These are phyloP conservation scores for Tetranychus urticae DNA, from an alignment of 1,140 invertebrate genomes.

Conservation along the genomic window DNA sequence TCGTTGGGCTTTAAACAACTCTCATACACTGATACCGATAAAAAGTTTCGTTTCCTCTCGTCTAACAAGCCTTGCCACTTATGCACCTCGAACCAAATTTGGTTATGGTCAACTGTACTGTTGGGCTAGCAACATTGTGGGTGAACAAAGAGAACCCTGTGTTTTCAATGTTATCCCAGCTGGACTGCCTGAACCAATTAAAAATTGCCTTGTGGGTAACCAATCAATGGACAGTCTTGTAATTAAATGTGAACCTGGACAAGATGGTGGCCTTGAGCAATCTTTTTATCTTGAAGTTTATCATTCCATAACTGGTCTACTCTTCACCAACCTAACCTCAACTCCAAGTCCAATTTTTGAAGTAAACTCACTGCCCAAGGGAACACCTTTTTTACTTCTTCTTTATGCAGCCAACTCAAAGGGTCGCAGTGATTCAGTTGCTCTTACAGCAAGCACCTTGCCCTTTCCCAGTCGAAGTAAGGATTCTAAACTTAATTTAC, in stretches of 20 bases:
- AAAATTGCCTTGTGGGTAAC: constrained; percentile 62
- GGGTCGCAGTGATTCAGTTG: constrained; percentile 48
- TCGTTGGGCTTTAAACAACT: constrained; percentile 15
- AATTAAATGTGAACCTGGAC: constrained; percentile 50
- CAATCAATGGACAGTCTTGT: constrained; percentile 51
- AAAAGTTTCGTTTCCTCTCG: neutral
- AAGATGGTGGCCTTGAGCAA: constrained; percentile 58
- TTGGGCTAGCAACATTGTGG: constrained; percentile 53
- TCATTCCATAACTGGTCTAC: constrained; percentile 27
- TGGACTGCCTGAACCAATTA: constrained; percentile 51
- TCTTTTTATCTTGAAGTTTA: constrained; percentile 53
- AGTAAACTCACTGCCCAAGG: constrained; percentile 39
- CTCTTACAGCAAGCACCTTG: constrained; percentile 59
- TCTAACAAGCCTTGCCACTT: constrained; percentile 8
- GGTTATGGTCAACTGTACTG: constrained; percentile 69
- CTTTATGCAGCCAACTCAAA: constrained; percentile 65
- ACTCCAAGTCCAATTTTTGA: constrained; percentile 6
- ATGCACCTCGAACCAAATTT: constrained; percentile 42
- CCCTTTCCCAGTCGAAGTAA: constrained; percentile 62
- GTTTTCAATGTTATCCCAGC: constrained; percentile 63
- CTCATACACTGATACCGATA: neutral
- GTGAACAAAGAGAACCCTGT: constrained; percentile 46
- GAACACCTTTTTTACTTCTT: constrained; percentile 46
- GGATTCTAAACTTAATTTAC: constrained; percentile 14
- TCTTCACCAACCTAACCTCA: constrained; percentile 9